phyloP scores from a whole-genome alignment of 1,140 invertebrate species.

The Branchinecta lynchi region DNA sequence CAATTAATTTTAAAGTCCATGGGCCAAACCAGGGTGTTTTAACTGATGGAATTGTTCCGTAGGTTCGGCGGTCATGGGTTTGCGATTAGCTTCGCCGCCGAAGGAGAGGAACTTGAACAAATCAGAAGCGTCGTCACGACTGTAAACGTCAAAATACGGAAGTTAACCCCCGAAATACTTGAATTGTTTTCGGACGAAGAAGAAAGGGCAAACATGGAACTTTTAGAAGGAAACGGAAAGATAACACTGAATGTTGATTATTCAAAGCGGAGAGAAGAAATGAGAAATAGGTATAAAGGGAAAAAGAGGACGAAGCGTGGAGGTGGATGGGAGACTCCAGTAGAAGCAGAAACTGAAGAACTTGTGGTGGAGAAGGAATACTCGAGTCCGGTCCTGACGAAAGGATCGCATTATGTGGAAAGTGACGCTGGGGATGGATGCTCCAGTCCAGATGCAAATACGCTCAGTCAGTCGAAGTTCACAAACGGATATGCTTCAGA shows the following conservation, averaged over 20 bases:
- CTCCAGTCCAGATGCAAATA: too few species aligned
- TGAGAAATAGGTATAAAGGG: background rate
- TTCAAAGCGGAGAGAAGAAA: background rate
- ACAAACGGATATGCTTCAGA: too few species aligned
- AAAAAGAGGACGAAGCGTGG: background rate
- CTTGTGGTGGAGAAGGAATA: background rate
- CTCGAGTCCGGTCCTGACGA: too few species aligned
- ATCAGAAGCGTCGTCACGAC: background rate
- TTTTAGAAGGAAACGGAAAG: background rate
- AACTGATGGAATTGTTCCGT: background rate
- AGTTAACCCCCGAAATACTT: background rate
- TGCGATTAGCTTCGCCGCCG: background rate
- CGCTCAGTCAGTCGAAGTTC: too few species aligned
- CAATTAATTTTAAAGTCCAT: too few species aligned
- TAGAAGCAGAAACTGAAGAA: background rate
- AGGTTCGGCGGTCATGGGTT: background rate
- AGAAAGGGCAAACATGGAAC: background rate
- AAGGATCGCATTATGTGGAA: too few species aligned
- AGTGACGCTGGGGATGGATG: too few species aligned
- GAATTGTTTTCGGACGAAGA: background rate
- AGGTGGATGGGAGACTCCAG: background rate
- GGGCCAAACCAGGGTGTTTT: too few species aligned
- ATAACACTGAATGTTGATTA: background rate
- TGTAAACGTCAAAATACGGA: background rate
- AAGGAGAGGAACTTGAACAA: background rate